Evolutionary conservation across 2,113 vertebrate species (phyloP).

Genomic region (Oryzias curvinotus): DNA sequence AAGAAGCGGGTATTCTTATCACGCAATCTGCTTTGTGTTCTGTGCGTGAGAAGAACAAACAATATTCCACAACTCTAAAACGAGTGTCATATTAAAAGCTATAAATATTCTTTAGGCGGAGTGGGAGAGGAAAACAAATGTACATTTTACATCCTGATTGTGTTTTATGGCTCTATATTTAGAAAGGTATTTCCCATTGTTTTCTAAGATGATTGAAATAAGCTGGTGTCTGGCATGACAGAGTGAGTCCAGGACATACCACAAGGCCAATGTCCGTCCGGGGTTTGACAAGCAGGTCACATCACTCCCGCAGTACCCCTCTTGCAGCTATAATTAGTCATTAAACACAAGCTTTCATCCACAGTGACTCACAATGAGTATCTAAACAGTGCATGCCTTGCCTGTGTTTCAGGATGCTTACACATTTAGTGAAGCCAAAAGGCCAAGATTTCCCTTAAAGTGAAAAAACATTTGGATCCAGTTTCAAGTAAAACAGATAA

Average conservation of each 20-base stretch:
- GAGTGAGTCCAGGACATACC: conserved; percentile 63
- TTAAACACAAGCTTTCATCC: no score
- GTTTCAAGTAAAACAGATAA: neutral
- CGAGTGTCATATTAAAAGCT: conserved; percentile 63
- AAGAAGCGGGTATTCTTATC: neutral
- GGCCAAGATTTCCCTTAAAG: neutral
- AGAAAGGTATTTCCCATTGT: conserved; percentile 80
- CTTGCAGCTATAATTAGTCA: no score
- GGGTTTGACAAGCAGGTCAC: conserved; percentile 55
- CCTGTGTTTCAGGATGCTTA: conserved; percentile 28
- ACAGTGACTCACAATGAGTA: no score
- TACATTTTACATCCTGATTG: conserved; percentile 79
- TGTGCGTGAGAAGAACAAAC: conserved; percentile 3
- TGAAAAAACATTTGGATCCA: neutral
- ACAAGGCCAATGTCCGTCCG: conserved; percentile 52
- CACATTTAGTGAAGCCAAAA: neutral
- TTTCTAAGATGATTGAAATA: conserved; percentile 69
- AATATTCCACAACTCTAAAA: conserved; percentile 9
- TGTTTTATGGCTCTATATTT: conserved; percentile 76
- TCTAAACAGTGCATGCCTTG: neutral
- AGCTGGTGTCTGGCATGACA: conserved; percentile 57
- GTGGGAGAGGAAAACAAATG: conserved; percentile 71
- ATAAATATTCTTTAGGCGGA: conserved; percentile 74
- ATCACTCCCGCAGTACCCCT: conserved; percentile 52
- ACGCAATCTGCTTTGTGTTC: neutral